Evolutionary conservation across 2,797 vertebrate species (phyloP).

Genomic region (Lagodon rhomboides): DNA sequence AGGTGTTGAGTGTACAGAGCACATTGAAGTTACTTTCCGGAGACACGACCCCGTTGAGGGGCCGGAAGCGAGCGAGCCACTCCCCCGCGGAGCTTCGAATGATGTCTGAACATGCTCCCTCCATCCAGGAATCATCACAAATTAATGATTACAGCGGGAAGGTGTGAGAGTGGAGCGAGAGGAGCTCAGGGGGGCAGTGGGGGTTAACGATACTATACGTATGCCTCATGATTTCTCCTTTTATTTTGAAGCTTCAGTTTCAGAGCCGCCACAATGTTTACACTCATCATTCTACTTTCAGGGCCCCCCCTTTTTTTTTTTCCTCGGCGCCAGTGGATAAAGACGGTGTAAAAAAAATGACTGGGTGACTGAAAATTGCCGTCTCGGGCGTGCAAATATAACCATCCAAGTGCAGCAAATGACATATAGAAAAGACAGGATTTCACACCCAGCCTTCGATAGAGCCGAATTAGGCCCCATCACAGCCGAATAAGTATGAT

Average conservation of each 20-base stretch:
- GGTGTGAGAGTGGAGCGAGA: slow-evolving; percentile 39
- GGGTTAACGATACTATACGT: slow-evolving; percentile 26
- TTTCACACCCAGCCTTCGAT: slow-evolving; percentile 67
- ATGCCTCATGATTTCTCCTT: slow-evolving; percentile 11
- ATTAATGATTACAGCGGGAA: slow-evolving; percentile 61
- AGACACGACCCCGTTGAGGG: slow-evolving; percentile 34
- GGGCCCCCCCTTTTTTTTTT: neutral
- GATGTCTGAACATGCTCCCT: slow-evolving; percentile 45
- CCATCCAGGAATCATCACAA: slow-evolving; percentile 53
- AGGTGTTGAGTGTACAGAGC: slow-evolving; percentile 13
- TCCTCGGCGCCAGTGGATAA: neutral
- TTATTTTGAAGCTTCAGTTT: neutral
- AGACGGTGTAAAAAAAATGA: neutral
- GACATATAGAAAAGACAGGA: slow-evolving; percentile 63
- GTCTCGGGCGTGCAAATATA: slow-evolving; percentile 39
- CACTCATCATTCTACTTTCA: slow-evolving; percentile 22
- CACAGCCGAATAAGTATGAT: slow-evolving; percentile 82
- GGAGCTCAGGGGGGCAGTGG: slow-evolving; percentile 15
- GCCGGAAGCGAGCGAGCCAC: slow-evolving; percentile 25
- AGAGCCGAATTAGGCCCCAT: slow-evolving; percentile 77
- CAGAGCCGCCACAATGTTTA: slow-evolving; percentile 33
- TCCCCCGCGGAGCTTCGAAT: slow-evolving; percentile 35
- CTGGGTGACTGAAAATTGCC: slow-evolving; percentile 46
- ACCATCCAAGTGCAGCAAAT: slow-evolving; percentile 49
- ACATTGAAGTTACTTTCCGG: slow-evolving; percentile 43